Evolutionary conservation across 2,797 vertebrate genomes (phyloP), one percentile per base, ranked within the genome.

Genomic region (Eulemur rubriventer): DNA sequence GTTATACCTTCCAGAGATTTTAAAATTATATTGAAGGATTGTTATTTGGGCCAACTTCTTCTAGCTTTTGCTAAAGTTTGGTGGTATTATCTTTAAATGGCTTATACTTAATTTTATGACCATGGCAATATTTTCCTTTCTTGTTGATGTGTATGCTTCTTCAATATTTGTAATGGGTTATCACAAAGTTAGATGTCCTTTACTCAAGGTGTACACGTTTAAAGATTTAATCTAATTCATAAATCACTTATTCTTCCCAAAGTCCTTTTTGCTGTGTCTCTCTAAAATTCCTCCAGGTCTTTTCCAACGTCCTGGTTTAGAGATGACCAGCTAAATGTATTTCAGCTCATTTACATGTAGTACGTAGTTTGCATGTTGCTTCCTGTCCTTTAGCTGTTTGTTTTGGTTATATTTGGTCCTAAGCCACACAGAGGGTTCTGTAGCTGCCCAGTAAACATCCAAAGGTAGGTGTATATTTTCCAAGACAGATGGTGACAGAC

Each of bases 121-220:
- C 1, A 35, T 35, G 35, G 26, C 8, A 35, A 30, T 55, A 83
- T 86, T 95, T 85, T 20, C 48, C 17, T 88, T 96, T 86, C 8
- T 41, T 43, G 4, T 78, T 75, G 17, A 41, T n/a, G 7, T 95
- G 87, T 94, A 61, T 84, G 17, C 33, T 85, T 94, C 48, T 76
- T 48, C 57, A 50, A 26, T 93, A 55, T 69, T 93, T 94, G 2
- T 76, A 61, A 90, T 82, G 35, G 8, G 8, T 48, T 65, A 38
- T 83, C 55, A 61, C 22, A 82, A 35, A 61, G 80, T 97, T 92
- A 79, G 61, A n/a, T 84, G 46, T 76, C 28, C 13, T 91, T 91
- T 50, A 43, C 28, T 5, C 14, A 89, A 75, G 2, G 12, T 33
- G 4, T 90, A 38, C 28, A 59, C 41, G 63, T 61, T 76, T 82